A percentile compares a stretch with the other conserved stretches of the same genome.
Evolutionary conservation across 2,797 vertebrate genomes (phyloP).

Genomic region (Muraenolepis orangiensis): DNA sequence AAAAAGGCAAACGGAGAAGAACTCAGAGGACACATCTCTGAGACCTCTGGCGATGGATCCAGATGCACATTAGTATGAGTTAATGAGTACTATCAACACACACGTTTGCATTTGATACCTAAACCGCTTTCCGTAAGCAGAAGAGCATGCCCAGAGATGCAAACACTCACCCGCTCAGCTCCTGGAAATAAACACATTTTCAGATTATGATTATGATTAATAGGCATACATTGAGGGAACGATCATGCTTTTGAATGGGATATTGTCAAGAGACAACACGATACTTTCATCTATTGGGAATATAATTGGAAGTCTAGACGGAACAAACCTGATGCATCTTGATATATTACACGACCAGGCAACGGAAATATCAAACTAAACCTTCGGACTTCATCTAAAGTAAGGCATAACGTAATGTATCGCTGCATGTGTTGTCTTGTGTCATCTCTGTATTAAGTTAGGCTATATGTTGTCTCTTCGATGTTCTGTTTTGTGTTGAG

Average conservation of each 20-base stretch:
- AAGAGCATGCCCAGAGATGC: background rate
- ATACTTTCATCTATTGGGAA: no score
- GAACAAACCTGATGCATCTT: background rate
- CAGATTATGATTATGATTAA: background rate
- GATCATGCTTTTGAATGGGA: no score
- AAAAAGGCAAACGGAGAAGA: slow-evolving; percentile 50
- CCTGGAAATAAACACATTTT: background rate
- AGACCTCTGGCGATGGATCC: background rate
- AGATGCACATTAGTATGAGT: background rate
- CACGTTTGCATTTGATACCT: background rate
- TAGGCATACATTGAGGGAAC: background rate
- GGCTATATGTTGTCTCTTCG: background rate
- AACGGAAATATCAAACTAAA: background rate
- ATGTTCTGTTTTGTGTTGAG: no score
- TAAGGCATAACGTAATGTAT: background rate
- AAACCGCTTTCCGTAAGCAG: background rate
- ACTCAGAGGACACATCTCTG: background rate
- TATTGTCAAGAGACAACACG: no score
- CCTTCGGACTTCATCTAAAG: background rate
- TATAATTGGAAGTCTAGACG: background rate
- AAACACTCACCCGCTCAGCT: background rate
- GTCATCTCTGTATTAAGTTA: background rate
- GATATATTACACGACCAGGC: no score
- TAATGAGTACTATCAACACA: background rate
- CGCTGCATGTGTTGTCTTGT: background rate